A percentile compares a stretch with the other conserved stretches of the same genome.
phyloP scores from a whole-genome alignment of 1,140 invertebrate species.

The Plutomurus gul region DNA sequence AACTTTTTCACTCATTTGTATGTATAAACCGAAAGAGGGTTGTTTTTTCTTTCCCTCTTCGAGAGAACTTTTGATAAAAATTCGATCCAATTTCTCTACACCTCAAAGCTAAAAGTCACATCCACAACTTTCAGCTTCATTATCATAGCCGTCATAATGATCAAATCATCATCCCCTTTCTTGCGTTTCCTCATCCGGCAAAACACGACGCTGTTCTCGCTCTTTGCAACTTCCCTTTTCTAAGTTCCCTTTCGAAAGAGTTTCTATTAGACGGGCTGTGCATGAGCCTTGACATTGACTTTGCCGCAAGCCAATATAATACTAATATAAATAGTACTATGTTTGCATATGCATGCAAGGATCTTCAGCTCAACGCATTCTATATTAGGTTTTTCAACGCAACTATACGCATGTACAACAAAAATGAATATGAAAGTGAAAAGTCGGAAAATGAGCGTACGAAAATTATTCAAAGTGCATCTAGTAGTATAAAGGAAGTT shows the following conservation, averaged over 20 bases:
- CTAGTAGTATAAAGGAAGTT: too few species aligned
- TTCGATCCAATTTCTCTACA: slow-evolving; percentile 1
- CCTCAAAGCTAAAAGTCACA: slow-evolving; percentile 23
- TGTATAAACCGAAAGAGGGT: too few species aligned
- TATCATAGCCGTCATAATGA: slow-evolving; percentile 27
- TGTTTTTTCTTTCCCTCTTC: neutral
- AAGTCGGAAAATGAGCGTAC: too few species aligned
- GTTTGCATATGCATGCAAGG: too few species aligned
- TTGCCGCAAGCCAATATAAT: too few species aligned
- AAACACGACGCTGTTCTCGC: neutral
- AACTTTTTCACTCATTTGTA: too few species aligned
- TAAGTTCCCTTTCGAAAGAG: neutral
- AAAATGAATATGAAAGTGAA: too few species aligned
- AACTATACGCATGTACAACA: too few species aligned
- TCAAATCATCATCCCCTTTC: slow-evolving; percentile 25
- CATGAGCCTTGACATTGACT: slow-evolving; percentile 13
- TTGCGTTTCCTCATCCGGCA: slow-evolving; percentile 15
- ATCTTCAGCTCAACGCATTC: too few species aligned
- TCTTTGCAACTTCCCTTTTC: neutral
- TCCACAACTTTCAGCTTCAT: slow-evolving; percentile 16
- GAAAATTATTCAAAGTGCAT: too few species aligned
- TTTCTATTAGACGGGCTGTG: neutral
- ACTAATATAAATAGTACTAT: too few species aligned
- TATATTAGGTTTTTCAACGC: too few species aligned
- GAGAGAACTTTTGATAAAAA: neutral